A percentile compares a stretch with the other conserved stretches of the same genome.
Evolutionary conservation across 1,140 invertebrate genomes (phyloP).

Genomic region (Trachelipus rathkii): DNA sequence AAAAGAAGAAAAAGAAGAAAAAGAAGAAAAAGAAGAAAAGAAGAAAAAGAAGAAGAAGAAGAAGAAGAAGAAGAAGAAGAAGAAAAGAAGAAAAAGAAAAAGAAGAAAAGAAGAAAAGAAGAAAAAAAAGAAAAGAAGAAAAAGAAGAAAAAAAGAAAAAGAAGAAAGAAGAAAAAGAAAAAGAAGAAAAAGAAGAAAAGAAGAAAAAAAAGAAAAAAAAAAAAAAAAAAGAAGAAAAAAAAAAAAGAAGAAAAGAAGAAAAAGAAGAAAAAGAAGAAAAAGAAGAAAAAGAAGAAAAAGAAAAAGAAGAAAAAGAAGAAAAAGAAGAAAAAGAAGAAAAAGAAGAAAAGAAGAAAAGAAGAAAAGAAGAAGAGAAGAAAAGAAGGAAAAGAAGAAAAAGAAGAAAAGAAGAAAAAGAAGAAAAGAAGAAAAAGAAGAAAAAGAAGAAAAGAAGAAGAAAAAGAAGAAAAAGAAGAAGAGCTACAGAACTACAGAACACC

Average conservation of each 20-base stretch:
- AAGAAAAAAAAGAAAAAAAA: not conserved
- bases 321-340: not conserved
- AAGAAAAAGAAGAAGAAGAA: constrained; percentile 5
- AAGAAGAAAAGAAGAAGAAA: too few species aligned
- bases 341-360: constrained; percentile 1
- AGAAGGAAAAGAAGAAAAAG: not conserved
- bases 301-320: not conserved
- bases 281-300: not conserved
- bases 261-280: not conserved
- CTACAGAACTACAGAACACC: too few species aligned
- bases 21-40: not conserved
- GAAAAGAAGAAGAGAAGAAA: not conserved
- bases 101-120: constrained; percentile 3
- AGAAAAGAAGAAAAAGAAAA: not conserved
- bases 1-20: constrained; percentile 10
- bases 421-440: constrained; percentile 10
- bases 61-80: too few species aligned
- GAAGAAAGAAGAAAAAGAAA: not conserved
- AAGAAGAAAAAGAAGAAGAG: too few species aligned
- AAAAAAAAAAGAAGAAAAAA: not conserved
- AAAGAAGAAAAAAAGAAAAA: not conserved
- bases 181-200: not conserved
- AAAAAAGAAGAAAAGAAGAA: not conserved
- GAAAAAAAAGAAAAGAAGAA: constrained; percentile 5
- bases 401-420: not conserved